A percentile compares a stretch with the other conserved stretches of the same genome.
Conservation (phyloP, 2,113 vertebrate species). For the Podocnemis expansa region DNA sequence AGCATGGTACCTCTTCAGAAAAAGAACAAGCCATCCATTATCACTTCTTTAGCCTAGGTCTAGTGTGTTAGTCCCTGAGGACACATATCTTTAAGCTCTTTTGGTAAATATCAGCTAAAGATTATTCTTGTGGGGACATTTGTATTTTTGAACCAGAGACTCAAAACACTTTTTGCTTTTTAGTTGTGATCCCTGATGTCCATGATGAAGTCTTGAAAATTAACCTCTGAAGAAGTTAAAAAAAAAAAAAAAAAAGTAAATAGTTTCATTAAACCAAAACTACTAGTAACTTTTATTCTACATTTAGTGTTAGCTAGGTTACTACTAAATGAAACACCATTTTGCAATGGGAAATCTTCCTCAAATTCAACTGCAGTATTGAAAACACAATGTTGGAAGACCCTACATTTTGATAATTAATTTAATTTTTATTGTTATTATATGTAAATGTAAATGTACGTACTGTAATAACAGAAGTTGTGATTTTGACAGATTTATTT, state of each 20-base stretch:
- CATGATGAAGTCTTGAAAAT: neutral
- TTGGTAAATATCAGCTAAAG: neutral
- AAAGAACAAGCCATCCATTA: neutral
- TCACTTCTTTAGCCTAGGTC: constrained; percentile 2
- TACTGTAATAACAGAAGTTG: neutral
- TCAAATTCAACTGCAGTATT: neutral
- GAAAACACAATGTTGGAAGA: neutral
- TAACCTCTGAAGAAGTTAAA: neutral
- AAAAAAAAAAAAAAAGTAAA: neutral
- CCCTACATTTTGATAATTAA: neutral
- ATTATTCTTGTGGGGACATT: neutral
- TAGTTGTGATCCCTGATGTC: neutral
- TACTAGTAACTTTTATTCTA: neutral
- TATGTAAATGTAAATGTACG: neutral
- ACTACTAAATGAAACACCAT: neutral
- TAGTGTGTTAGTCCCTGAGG: neutral
- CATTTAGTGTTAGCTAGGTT: fast-evolving
- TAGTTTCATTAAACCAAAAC: neutral
- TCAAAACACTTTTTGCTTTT: neutral
- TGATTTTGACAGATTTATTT: neutral
- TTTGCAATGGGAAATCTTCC: neutral
- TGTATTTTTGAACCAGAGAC: neutral
- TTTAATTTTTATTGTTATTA: neutral
- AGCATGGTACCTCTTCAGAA: neutral
- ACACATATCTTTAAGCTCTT: neutral